Conservation (phyloP, 2,888 invertebrate genomes). For the Tubiluchus corallicola region DNA sequence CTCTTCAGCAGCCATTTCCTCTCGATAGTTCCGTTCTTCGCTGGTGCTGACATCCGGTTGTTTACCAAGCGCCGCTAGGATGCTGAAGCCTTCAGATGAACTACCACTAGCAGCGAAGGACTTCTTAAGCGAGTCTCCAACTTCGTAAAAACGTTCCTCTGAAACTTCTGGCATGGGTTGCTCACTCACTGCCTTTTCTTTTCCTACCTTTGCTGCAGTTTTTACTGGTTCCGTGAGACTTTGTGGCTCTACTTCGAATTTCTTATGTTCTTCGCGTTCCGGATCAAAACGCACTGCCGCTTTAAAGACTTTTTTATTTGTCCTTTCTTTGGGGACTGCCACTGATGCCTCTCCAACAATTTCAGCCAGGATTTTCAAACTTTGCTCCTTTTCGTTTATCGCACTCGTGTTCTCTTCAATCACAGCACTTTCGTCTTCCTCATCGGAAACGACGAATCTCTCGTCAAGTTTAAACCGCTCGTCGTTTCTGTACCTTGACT, state of each 20-base stretch:
- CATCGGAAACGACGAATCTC: slow-evolving; percentile 37
- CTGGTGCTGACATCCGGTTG: no score
- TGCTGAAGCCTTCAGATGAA: not conserved
- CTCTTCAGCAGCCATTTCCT: no score
- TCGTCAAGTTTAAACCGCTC: slow-evolving; percentile 53
- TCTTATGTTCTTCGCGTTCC: not conserved
- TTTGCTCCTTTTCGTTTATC: slow-evolving; percentile 17
- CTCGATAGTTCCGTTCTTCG: no score
- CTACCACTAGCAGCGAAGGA: not conserved
- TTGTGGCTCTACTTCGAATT: not conserved
- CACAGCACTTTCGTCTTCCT: slow-evolving; percentile 31
- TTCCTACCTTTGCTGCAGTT: not conserved
- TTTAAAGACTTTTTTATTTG: not conserved
- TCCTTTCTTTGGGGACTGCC: not conserved
- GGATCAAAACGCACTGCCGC: slow-evolving; percentile 1
- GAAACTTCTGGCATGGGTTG: not conserved
- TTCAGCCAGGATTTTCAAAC: not conserved
- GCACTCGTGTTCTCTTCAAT: slow-evolving; percentile 19
- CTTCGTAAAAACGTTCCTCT: not conserved
- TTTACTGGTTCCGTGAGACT: no score
- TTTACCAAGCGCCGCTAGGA: not conserved
- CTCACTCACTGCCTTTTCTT: not conserved
- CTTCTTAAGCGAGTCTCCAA: not conserved
- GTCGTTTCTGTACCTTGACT: slow-evolving; percentile 52
- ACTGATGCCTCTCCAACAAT: not conserved